Evolutionary conservation across 2,888 invertebrate genomes (phyloP).

Genomic region (Tenthredo scrophulariae): DNA sequence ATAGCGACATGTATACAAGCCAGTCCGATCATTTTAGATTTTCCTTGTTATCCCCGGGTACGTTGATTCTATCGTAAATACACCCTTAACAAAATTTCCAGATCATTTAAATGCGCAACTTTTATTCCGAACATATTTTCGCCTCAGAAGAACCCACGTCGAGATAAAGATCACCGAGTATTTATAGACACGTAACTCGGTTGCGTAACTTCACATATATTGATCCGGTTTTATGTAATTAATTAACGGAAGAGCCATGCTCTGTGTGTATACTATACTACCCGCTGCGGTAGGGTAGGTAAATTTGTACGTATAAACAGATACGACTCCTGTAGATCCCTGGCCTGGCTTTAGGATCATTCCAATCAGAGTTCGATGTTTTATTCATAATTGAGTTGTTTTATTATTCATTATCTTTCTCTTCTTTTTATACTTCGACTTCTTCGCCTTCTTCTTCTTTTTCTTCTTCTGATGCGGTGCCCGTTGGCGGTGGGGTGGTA

Average conservation of each 20-base stretch:
- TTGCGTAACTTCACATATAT: not conserved
- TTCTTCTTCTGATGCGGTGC: not conserved
- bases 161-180: not conserved
- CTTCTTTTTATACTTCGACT: not conserved
- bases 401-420: constrained; percentile 61
- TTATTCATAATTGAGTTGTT: constrained; percentile 75
- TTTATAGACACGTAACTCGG: not conserved
- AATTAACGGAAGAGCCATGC: not conserved
- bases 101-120: not conserved
- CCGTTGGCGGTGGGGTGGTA: not conserved
- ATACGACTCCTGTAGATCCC: constrained; percentile 53
- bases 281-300: not conserved
- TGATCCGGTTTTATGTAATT: constrained; percentile 7
- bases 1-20: not conserved
- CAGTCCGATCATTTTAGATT: not conserved
- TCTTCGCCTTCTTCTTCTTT: not conserved
- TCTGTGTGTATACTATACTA: not conserved
- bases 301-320: not conserved
- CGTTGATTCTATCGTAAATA: not conserved
- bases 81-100: not conserved
- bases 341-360: constrained; percentile 49
- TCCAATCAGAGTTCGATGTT: constrained; percentile 67
- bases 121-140: not conserved
- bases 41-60: not conserved
- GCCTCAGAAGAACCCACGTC: not conserved